Base-by-base conservation (phyloP, 2,888 invertebrate genomes). In the Ephialtes manifestator region DNA sequence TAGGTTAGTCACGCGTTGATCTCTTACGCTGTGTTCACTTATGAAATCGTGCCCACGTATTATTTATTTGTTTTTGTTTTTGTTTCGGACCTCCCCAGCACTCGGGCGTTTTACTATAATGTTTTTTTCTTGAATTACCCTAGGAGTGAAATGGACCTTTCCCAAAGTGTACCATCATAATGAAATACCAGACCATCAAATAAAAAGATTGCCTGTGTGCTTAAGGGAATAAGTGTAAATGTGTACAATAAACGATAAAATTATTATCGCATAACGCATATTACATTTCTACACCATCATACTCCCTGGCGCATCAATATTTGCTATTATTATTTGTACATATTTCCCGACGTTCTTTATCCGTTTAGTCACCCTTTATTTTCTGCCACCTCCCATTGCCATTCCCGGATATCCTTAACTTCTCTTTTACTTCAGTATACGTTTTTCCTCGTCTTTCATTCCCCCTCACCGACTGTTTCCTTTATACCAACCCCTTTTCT, bases 1-100 rank as follows among this genome's bases (percentile, higher is more conserved):
- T 58, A 24, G 48, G 60, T 53, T 71, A 46, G 48, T 80, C 79
- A 79, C 71, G n/a, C 55, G 31, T 35, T 58, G 28, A 20, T 72
- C 39, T 58, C 35, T 48, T 35, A 31, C 71, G 18, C 20, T 13
- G 55, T 13, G 35, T 15, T 39, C 39, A 13, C 24, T 71, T 39
- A 13, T 43, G 39, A 31, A 53, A 20, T 15, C 7, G n/a, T 58
- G 31, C 11, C 28, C 51, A 11, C 20, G 51, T 18, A 0, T 51
- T 53, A 70, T 70, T 70, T 51, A 13, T 31, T 58, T 13, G 10
- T 63, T 11, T 11, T 58, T n/a, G 7, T n/a, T 35, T 31, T 35
- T 31, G n/a, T 35, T 35, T 63, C n/a, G 24, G 8, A 10, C 13
- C 24, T 55, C 2, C 13, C 24, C 67, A 24, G 11, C 28, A n/a